A percentile compares a stretch with the other conserved stretches of the same genome.
These are phyloP conservation scores for Gavialis gangeticus DNA, from an alignment of 2,113 vertebrate genomes.

Conservation along the genomic window DNA sequence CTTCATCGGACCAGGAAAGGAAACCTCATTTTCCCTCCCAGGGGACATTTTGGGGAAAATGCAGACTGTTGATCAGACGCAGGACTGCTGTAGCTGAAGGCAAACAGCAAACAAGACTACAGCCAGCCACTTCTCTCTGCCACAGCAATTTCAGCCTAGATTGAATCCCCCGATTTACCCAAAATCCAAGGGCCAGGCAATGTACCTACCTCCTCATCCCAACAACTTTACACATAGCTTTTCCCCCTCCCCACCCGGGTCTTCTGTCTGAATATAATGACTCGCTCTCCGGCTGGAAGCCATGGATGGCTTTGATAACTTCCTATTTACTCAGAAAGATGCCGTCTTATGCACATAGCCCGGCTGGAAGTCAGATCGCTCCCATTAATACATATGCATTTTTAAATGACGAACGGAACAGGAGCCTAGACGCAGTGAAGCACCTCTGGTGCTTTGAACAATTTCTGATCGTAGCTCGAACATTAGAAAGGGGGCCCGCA, in stretches of 20 bases:
- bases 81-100: not conserved
- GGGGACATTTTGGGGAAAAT: slow-evolving; percentile 41
- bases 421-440: slow-evolving; percentile 15
- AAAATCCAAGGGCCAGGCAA: not conserved
- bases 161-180: not conserved
- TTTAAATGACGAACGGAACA: not conserved
- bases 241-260: slow-evolving; percentile 41
- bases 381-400: not conserved
- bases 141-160: not conserved
- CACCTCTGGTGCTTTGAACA: not conserved
- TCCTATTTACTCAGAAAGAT: not conserved
- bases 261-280: not conserved
- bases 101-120: slow-evolving; percentile 10
- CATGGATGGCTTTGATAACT: not conserved
- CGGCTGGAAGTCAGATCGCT: not conserved
- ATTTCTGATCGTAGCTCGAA: not conserved
- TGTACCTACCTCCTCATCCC: not conserved
- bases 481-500: not conserved
- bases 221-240: not conserved
- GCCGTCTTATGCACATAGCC: not conserved
- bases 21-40: not conserved
- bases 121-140: not conserved
- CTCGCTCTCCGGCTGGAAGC: not conserved
- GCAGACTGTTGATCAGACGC: not conserved
- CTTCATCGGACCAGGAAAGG: not conserved